A percentile compares a stretch with the other conserved stretches of the same genome.
Conservation (phyloP, 2,113 vertebrate genomes). For the Mustelus asterias region DNA sequence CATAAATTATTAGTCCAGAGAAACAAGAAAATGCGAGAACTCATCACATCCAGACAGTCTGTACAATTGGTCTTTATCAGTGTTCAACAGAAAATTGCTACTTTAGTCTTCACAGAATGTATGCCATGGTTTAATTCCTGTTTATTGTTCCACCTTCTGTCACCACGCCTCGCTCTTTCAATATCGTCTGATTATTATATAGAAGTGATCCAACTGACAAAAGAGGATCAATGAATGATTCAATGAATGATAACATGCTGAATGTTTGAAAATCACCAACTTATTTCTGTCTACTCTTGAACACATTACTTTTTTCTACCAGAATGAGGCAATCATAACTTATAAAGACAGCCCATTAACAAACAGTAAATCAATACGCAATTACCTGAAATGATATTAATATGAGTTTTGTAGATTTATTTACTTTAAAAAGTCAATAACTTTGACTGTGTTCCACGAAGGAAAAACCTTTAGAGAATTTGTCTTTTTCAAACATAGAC, state of each 20-base stretch:
- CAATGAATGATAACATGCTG: not conserved
- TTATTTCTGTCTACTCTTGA: not conserved
- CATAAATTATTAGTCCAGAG: not conserved
- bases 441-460: not conserved
- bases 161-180: not conserved
- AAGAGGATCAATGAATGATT: too few relatives aligned
- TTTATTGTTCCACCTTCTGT: not conserved
- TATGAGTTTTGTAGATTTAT: slow-evolving; percentile 7
- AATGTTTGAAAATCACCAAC: not conserved
- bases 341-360: slow-evolving; percentile 21
- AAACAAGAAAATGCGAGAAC: not conserved
- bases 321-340: not conserved
- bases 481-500: not conserved
- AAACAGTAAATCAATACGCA: slow-evolving; percentile 26
- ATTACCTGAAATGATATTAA: slow-evolving; percentile 21
- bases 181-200: too few relatives aligned
- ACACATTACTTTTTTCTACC: slow-evolving; percentile 2
- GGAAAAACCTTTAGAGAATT: not conserved
- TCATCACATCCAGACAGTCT: not conserved
- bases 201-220: too few relatives aligned
- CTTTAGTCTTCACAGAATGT: not conserved
- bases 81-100: not conserved
- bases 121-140: not conserved
- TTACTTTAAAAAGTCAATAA: not conserved
- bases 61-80: not conserved